These are phyloP conservation scores for Aspidapion aeneum DNA, from an alignment of 2,888 invertebrate species.

Conservation along the genomic window DNA sequence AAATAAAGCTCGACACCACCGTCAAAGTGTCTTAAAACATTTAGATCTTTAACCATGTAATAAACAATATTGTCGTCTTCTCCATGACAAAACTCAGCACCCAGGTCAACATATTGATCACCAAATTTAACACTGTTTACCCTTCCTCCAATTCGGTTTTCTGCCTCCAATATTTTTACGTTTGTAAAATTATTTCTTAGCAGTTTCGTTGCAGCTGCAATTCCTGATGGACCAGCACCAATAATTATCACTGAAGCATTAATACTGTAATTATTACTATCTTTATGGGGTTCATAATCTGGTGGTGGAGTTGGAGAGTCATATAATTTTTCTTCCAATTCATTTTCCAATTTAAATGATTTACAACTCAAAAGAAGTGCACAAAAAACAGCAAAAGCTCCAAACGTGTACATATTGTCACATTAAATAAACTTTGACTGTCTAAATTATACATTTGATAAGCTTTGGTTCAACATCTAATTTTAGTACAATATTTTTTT, in stretches of 20 bases:
- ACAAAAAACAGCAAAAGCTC: too few species aligned
- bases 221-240: constrained; percentile 54
- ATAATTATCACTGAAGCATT: constrained; percentile 46
- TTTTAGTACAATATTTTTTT: too few species aligned
- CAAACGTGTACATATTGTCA: too few species aligned
- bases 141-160: constrained; percentile 29
- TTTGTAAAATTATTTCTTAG: constrained; percentile 46
- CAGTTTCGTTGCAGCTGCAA: constrained; percentile 53
- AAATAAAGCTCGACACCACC: constrained; percentile 2
- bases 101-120: constrained; percentile 20
- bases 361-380: too few species aligned
- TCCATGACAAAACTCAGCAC: constrained; percentile 20
- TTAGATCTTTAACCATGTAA: constrained; percentile 18
- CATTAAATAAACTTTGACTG: too few species aligned
- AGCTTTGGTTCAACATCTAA: too few species aligned
- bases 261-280: neutral
- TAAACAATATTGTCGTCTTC: constrained; percentile 18
- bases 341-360: too few species aligned
- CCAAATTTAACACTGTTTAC: constrained; percentile 20
- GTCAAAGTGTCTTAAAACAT: constrained; percentile 15
- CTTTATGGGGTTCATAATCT: too few species aligned
- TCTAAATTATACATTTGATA: too few species aligned
- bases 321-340: too few species aligned
- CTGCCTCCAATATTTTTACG: constrained; percentile 45
- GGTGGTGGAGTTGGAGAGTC: too few species aligned